Evolutionary conservation across 1,140 invertebrate species (phyloP), one percentile per base, ranked within the genome.

Genomic region (Lepidurus apus): DNA sequence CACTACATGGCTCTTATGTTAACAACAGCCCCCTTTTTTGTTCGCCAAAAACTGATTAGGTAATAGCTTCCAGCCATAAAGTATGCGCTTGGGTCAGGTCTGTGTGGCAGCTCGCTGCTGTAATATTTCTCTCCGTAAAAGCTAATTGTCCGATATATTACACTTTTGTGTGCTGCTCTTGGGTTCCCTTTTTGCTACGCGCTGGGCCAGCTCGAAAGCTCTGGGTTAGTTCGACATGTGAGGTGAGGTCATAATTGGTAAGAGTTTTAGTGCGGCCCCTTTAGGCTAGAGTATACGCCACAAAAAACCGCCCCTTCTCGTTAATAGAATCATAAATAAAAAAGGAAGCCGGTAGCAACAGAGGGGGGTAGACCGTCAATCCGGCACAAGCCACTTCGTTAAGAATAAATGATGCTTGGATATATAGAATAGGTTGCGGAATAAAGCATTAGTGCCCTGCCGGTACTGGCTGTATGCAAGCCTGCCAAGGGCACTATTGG

Each of bases 171-270:
- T 65, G 53, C 53, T 65, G 21, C 13, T 65, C 4, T 65, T 17
- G 53, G 4, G 21, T 65, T 65, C 53, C 53, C 53, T 21, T 21
- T 21, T 65, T 65, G 17, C 53, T 65, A 65, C 53, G 21, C 13
- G 1, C 53, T 65, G 6, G 34, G 34, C 34, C 3, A 34, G 34
- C 34, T 34, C 34, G 34, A n/a, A n/a, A n/a, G n/a, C n/a, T n/a
- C n/a, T n/a, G 34, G 34, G 53, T 21, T 65, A n/a, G 17, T 65
- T 21, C 53, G 53, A 65, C 53, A n/a, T 21, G 53, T 65, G 21
- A 47, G 53, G 53, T 65, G 53, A 65, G 53, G 53, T 65, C 53
- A 65, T 65, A 65, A 65, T 65, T 65, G 53, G 53, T 65, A 65
- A 7, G 53, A 65, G 13, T 13, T 65, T 65, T 65, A 65, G 53